Percentiles rank a stretch among this genome's conserved stretches.
Conservation (phyloP, 2,797 vertebrate species). For the Characodon lateralis region DNA sequence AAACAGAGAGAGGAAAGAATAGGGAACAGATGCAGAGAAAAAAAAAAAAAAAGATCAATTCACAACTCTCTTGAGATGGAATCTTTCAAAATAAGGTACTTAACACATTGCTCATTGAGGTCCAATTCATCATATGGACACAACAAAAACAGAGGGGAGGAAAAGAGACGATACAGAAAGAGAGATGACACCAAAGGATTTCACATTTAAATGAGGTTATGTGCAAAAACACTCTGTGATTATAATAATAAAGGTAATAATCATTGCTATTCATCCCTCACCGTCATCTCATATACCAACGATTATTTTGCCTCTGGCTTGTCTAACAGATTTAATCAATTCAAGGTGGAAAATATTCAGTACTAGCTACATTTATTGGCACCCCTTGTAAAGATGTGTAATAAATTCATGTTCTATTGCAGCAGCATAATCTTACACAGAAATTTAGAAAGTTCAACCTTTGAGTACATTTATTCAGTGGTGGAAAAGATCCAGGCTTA, state of each 20-base stretch:
- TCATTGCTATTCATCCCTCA: conserved; percentile 54
- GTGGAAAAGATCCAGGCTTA: not conserved
- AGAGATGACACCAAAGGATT: conserved; percentile 40
- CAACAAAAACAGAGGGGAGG: conserved; percentile 9
- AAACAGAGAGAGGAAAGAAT: conserved; percentile 11
- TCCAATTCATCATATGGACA: conserved; percentile 58
- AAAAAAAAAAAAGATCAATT: conserved; percentile 37
- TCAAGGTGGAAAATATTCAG: conserved; percentile 14
- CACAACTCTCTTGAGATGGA: conserved; percentile 41
- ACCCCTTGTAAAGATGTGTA: not conserved
- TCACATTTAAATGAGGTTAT: conserved; percentile 41
- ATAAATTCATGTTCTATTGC: not conserved
- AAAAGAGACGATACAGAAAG: conserved; percentile 21
- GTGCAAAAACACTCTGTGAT: conserved; percentile 45
- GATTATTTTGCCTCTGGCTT: conserved; percentile 33
- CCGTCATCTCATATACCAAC: conserved; percentile 32
- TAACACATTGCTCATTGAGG: conserved; percentile 61
- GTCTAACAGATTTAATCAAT: conserved; percentile 46
- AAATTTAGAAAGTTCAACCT: not conserved
- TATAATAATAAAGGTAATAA: conserved; percentile 60
- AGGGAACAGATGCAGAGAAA: conserved; percentile 15
- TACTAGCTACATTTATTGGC: not conserved
- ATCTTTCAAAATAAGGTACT: conserved; percentile 63
- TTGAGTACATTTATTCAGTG: not conserved
- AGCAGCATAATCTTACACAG: not conserved